A percentile compares a stretch with the other conserved stretches of the same genome.
Evolutionary conservation across 1,140 invertebrate genomes (phyloP).

Genomic region (Galendromus occidentalis): DNA sequence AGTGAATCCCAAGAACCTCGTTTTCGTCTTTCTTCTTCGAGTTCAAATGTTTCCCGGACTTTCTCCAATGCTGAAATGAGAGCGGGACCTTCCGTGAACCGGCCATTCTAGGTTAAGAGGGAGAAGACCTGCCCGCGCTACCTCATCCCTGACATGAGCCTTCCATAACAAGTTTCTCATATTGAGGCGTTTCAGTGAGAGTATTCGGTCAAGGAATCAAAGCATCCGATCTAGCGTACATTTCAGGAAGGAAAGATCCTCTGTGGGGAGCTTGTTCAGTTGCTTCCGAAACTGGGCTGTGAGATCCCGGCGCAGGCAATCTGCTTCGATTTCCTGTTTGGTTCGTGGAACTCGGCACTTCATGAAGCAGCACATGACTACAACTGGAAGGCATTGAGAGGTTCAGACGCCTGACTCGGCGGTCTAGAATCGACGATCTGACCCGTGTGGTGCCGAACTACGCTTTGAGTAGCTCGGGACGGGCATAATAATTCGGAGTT

Average conservation of each 20-base stretch:
- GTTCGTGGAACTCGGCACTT: slow-evolving; percentile 67
- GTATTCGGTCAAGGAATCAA: neutral
- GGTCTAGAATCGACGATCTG: too few relatives aligned
- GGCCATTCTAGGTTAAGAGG: neutral
- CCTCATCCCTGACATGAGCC: neutral
- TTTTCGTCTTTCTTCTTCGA: neutral
- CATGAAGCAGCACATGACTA: slow-evolving; percentile 63
- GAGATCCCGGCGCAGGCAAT: slow-evolving; percentile 60
- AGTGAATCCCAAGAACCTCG: slow-evolving; percentile 2
- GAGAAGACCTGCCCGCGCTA: neutral
- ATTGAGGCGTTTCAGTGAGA: neutral
- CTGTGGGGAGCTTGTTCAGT: slow-evolving; percentile 54
- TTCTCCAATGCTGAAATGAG: neutral
- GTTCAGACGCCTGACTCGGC: too few relatives aligned
- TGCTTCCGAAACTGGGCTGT: slow-evolving; percentile 57
- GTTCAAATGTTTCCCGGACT: neutral
- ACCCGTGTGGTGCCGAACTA: too few relatives aligned
- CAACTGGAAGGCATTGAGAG: slow-evolving; percentile 31
- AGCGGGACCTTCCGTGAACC: neutral
- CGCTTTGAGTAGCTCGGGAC: too few relatives aligned
- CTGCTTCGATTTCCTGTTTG: slow-evolving; percentile 77
- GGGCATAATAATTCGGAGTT: too few relatives aligned
- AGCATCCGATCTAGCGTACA: slow-evolving; percentile 1
- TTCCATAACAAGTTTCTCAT: neutral
- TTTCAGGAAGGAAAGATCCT: slow-evolving; percentile 39